Base-by-base conservation (phyloP, 1,140 invertebrate species). In the Heliconius himera region DNA sequence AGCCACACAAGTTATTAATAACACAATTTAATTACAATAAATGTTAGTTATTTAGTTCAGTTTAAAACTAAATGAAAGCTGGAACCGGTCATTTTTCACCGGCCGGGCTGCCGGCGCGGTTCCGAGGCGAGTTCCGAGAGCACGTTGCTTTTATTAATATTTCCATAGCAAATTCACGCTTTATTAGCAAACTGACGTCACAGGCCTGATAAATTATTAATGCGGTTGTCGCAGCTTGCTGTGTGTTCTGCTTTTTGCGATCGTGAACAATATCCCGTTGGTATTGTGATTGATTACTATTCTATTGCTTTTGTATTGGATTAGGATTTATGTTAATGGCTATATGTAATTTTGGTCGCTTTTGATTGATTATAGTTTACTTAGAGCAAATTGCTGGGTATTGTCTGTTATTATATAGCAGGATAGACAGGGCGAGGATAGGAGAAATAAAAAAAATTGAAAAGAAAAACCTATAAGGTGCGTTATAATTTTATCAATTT, bases 111-210 rank as follows among this genome's bases (percentile, higher is more conserved):
- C 81, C 85, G 82, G 81, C 84, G 82, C 83, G 85, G 85, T 85
- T 81, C 84, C 86, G 83, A 83, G 78, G 77, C 88, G 83, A 86
- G 90, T 91, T 90, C 89, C 89, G 88, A 83, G 80, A 89, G 89
- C 91, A 93, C 86, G 88, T 88, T 89, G 92, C 93, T 94, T 92
- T 94, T 94, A 94, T 94, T 94, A 93, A 94, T 94, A 94, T 94
- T 93, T 93, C 91, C 91, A 92, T 86, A 85, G 87, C 87, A 90
- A 92, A 90, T 93, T 91, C 86, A 84, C 90, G 92, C 91, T 93
- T 93, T 93, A 94, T 94, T 94, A 93, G 91, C 90, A 91, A 93
- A 93, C 93, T 92, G 88, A 88, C 90, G 93, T 94, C 93, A 93
- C 92, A 87, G 82, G 91, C 88, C 90, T 93, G 92, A 94, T 94